Conservation (phyloP, 2,113 vertebrate genomes). For the Grantiella picta region DNA sequence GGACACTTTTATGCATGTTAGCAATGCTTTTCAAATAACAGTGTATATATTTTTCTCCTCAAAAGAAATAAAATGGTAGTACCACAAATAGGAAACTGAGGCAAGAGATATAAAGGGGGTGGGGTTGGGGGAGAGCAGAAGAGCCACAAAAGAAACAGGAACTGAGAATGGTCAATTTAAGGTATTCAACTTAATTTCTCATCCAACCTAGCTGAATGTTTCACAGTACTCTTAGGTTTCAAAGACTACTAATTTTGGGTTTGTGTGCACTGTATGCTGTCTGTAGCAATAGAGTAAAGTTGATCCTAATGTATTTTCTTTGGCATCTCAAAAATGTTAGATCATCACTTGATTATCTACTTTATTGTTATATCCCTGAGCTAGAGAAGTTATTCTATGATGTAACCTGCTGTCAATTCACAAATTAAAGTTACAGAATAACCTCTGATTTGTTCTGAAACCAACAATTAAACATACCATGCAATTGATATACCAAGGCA, state of each 20-base stretch:
- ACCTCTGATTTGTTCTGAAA: not conserved
- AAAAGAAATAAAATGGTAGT: not conserved
- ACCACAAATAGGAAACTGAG: not conserved
- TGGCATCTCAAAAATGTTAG: not conserved
- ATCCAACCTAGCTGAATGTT: not conserved
- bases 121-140: rapidly evolving
- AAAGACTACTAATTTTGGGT: not conserved
- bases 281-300: not conserved
- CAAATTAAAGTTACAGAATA: not conserved
- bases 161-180: not conserved
- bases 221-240: not conserved
- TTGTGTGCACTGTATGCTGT: not conserved
- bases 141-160: not conserved
- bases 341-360: not conserved
- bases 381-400: not conserved
- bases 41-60: not conserved
- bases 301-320: not conserved
- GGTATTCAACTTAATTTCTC: not conserved
- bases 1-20: not conserved
- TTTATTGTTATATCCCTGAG: not conserved
- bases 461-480: not conserved
- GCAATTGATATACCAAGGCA: not conserved
- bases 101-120: not conserved
- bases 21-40: not conserved
- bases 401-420: not conserved